Base-by-base conservation (phyloP, 2,888 invertebrate species). In the Cabera pusaria region DNA sequence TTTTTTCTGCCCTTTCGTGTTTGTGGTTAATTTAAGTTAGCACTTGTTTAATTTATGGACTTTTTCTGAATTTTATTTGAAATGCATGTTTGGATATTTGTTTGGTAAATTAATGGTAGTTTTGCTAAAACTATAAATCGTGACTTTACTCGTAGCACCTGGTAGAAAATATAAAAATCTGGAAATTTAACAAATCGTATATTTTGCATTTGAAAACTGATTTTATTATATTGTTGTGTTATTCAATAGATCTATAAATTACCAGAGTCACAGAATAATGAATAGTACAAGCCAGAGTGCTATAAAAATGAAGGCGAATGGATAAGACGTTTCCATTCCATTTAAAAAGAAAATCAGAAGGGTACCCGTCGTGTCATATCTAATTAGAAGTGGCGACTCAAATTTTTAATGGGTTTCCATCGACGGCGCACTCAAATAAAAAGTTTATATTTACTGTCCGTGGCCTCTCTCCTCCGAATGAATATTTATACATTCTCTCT, bases 381-480 rank as follows among this genome's bases (percentile, higher is more conserved):
- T 86, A 87, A 87, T 87, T 86, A 84, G 80, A 80, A 82, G 75
- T 80, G 77, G 75, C 78, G 79, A 77, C 69, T 78, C 75, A 85
- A 86, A 86, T 87, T 84, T 82, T 74, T 81, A 85, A 85, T 85
- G 79, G 72, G 69, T 73, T 72, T 65, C 70, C 57, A 58, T 65
- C 64, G 78, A 82, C 76, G 77, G 81, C 59, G 65, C 67, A 73
- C 73, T 75, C 73, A 77, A 85, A 85, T 83, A 85, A 85, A n/a
- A 86, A 87, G 83, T 86, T 86, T 84, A 76, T 86, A 83, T 84
- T 86, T 85, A 81, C 78, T 73, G 82, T 82, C 81, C 82, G 81
- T 83, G 70, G 72, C 64, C 29, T 49, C 59, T 67, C 68, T 66
- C 69, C 29, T 60, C 56, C 53, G 60, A 76, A 86, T 87, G 81